A percentile compares a stretch with the other conserved stretches of the same genome.
These are phyloP conservation scores for Lasioglossum malachurum DNA, from an alignment of 2,888 invertebrate species.

Conservation along the genomic window DNA sequence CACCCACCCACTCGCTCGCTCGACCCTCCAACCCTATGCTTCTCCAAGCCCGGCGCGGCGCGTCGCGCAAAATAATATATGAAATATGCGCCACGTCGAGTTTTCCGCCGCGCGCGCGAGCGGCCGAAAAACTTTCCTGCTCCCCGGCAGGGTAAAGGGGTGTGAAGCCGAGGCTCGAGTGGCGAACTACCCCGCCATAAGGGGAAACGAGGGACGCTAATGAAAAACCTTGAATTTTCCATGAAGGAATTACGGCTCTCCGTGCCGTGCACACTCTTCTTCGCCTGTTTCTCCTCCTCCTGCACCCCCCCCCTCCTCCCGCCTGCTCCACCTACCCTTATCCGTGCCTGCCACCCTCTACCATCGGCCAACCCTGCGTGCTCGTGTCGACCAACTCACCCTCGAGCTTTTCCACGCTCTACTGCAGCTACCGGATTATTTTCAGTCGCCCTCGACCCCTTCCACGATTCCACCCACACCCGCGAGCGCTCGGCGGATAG, in stretches of 20 bases:
- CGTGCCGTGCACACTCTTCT: conserved; percentile 39
- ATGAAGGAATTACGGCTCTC: conserved; percentile 81
- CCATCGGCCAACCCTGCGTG: conserved; percentile 3
- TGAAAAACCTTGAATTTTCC: conserved; percentile 85
- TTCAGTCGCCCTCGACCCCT: conserved; percentile 44
- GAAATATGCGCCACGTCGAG: conserved; percentile 83
- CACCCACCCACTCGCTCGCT: conserved; percentile 32
- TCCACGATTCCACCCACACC: background rate
- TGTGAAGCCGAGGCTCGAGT: conserved; percentile 61
- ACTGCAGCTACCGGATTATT: conserved; percentile 59
- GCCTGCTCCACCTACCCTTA: background rate
- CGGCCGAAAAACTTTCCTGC: conserved; percentile 73
- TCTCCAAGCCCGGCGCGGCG: conserved; percentile 66
- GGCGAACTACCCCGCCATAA: conserved; percentile 52
- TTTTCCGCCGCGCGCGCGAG: conserved; percentile 58
- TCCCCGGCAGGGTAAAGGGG: conserved; percentile 60
- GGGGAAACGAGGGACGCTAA: conserved; percentile 76
- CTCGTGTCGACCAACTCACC: conserved; percentile 29
- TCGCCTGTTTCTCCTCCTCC: background rate
- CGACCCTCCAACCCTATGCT: conserved; percentile 8
- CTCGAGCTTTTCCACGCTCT: conserved; percentile 28
- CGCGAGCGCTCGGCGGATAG: conserved; percentile 48
- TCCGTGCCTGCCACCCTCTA: background rate
- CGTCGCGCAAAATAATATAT: conserved; percentile 83
- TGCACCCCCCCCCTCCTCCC: too few species aligned